Evolutionary conservation across 2,888 invertebrate species (phyloP), one percentile per base, ranked within the genome.

Genomic region (Eupithecia inturbata): DNA sequence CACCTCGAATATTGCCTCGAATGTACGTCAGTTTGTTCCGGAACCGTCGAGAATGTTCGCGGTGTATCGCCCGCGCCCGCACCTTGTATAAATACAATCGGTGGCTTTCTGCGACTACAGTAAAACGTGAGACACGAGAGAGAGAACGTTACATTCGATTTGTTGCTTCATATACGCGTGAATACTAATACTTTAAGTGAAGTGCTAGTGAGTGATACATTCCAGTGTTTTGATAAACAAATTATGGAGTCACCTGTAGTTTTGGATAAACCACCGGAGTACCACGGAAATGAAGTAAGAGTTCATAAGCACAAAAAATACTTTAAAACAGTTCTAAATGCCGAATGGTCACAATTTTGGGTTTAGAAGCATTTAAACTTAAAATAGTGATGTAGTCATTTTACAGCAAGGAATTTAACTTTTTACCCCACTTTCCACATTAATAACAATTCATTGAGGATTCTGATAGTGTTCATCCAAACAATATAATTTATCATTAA

Each of bases 241-340:
- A 83, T 82, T 81, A 95, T 95, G 95, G 95, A 95, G 90, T 95
- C 95, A 77, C 95, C 95, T 84, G 95, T 95, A 91, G 95, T 95
- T 88, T 85, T 95, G 91, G 95, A 95, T 90, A 95, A 94, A 85
- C 95, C 95, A 82, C 94, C 95, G 82, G 95, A 95, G 87, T 95
- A 95, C 88, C 94, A 93, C 86, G 95, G 93, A 80, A 91, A 91
- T 88, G 95, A 95, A 85, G 95, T 95, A 92, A 92, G 95, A 92
- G 79, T 78, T 77, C 5, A 26, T 16, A 31, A 0, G 39, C 16
- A 31, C n/a, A 60, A 60, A 39, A 39, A 19, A 3, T 60, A 68
- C 12, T 12, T 9, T 6, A 36, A 64, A 14, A 39, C 16, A 19
- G 1, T 31, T 62, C 9, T 7, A 19, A 62, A 31, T 19, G 19